Conservation (phyloP, 1,140 invertebrate species). For the Schlechtendalia chinensis region DNA sequence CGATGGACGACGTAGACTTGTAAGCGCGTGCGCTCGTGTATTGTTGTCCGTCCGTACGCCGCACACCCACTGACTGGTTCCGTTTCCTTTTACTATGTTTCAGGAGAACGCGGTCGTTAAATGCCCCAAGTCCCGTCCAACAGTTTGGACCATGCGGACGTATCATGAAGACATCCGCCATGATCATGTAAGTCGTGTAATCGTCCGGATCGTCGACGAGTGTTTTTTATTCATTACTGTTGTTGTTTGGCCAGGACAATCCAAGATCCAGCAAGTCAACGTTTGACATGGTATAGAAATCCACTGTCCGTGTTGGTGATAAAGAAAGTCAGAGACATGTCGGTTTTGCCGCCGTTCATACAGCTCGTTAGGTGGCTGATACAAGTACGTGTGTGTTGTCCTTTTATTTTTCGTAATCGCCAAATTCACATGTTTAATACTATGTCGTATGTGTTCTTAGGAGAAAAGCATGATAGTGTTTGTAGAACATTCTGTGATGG, state of each 20-base stretch:
- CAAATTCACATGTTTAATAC: no score
- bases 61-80: neutral
- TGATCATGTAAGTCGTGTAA: conserved; percentile 83
- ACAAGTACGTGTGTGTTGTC: conserved; percentile 70
- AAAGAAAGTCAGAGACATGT: conserved; percentile 90
- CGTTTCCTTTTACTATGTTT: conserved; percentile 56
- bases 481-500: conserved; percentile 84
- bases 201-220: no score
- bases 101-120: conserved; percentile 87
- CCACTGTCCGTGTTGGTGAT: conserved; percentile 92
- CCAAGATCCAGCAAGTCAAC: conserved; percentile 93
- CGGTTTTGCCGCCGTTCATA: conserved; percentile 85
- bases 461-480: conserved; percentile 93
- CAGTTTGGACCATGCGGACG: conserved; percentile 94
- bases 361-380: conserved; percentile 92
- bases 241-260: conserved; percentile 73
- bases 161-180: conserved; percentile 93
- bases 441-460: conserved; percentile 60
- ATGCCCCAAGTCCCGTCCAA: conserved; percentile 89
- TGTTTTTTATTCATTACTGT: neutral
- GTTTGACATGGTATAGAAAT: conserved; percentile 94
- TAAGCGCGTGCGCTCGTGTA: neutral
- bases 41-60: no score
- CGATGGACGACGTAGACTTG: conserved; percentile 10
- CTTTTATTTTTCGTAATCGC: no score